phyloP scores from a whole-genome alignment of 37 sponge, comb jelly and placozoan genomes.

The Halichondria panicea region DNA sequence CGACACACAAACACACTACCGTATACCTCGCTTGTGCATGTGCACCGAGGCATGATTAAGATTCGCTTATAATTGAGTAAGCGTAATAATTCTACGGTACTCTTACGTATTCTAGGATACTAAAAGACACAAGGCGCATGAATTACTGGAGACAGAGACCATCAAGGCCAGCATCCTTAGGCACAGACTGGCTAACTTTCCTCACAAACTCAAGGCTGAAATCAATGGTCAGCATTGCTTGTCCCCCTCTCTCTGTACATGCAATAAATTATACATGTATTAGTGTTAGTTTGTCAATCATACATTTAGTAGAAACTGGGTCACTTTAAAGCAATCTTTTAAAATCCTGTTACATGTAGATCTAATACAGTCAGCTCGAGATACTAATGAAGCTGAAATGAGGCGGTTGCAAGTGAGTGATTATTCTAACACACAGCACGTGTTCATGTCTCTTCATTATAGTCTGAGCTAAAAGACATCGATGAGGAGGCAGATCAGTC shows the following conservation, averaged over 20 bases:
- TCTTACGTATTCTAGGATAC: conserved; percentile 43
- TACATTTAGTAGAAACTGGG: not conserved
- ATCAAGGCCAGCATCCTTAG: conserved; percentile 51
- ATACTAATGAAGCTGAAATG: conserved; percentile 44
- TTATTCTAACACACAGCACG: not conserved
- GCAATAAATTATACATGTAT: not conserved
- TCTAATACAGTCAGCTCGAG: conserved; percentile 34
- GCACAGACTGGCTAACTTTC: conserved; percentile 40
- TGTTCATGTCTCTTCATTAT: not conserved
- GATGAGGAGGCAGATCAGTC: conserved; percentile 2
- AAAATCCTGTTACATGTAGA: conserved; percentile 4
- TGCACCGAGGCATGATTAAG: too few relatives aligned
- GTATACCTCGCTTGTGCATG: too few relatives aligned
- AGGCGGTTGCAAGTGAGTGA: conserved; percentile 33
- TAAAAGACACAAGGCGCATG: conserved; percentile 44
- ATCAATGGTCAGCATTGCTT: conserved; percentile 21
- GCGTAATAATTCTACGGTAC: too few relatives aligned
- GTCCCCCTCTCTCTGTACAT: not conserved
- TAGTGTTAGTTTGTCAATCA: not conserved
- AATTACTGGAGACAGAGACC: conserved; percentile 53
- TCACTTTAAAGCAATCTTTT: not conserved
- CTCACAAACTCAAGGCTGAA: conserved; percentile 45
- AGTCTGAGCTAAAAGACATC: conserved; percentile 29
- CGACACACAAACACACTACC: too few relatives aligned
- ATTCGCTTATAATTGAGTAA: too few relatives aligned